Conservation (phyloP, 2,113 vertebrate species). For the Coptodon bakossiorum region DNA sequence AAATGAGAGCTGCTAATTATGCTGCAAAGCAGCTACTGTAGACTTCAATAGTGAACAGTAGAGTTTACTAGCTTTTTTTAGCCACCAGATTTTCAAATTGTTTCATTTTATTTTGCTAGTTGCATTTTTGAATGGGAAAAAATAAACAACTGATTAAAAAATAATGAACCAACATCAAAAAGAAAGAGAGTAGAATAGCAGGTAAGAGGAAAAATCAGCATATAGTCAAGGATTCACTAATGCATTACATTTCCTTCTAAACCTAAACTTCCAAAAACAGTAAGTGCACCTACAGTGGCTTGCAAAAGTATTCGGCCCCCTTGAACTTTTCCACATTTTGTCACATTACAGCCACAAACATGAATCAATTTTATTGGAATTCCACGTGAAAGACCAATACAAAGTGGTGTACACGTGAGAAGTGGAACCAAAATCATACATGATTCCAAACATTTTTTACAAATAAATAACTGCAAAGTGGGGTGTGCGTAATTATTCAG, state of each 20-base stretch:
- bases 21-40: neutral
- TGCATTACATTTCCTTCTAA: neutral
- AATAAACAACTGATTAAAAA: neutral
- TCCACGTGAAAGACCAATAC: too few relatives aligned
- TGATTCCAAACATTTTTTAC: too few relatives aligned
- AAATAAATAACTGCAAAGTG: too few relatives aligned
- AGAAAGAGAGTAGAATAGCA: neutral
- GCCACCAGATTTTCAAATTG: neutral
- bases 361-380: too few relatives aligned
- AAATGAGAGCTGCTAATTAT: neutral
- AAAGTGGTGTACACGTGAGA: too few relatives aligned
- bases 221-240: neutral
- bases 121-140: neutral
- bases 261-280: neutral
- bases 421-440: too few relatives aligned
- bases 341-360: too few relatives aligned
- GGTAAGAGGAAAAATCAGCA: neutral
- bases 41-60: neutral
- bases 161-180: neutral
- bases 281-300: fast-evolving
- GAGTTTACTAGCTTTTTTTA: neutral
- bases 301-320: too few relatives aligned
- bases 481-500: too few relatives aligned
- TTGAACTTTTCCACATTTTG: too few relatives aligned
- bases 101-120: neutral